A percentile compares a stretch with the other conserved stretches of the same genome.
These are phyloP conservation scores for Tachina fera DNA, from an alignment of 2,888 invertebrate genomes.

Conservation along the genomic window DNA sequence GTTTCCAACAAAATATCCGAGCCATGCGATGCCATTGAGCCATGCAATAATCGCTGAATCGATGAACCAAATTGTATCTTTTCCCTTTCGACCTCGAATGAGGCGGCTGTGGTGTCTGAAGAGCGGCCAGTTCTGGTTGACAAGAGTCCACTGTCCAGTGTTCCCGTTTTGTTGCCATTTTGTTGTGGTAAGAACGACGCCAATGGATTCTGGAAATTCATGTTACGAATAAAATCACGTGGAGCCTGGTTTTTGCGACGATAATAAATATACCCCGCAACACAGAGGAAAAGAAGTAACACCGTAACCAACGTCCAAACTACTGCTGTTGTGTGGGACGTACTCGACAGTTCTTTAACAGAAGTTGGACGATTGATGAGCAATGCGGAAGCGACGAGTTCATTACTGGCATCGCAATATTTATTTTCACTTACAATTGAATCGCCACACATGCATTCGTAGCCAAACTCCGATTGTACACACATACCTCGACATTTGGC, in stretches of 20 bases:
- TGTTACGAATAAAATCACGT: constrained; percentile 82
- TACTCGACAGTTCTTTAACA: background rate
- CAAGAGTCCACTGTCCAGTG: constrained; percentile 64
- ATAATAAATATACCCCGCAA: constrained; percentile 79
- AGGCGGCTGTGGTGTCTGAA: constrained; percentile 70
- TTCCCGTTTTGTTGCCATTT: constrained; percentile 51
- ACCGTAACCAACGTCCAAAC: constrained; percentile 69
- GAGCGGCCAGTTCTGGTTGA: constrained; percentile 63
- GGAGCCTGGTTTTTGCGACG: constrained; percentile 83
- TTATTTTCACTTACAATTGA: constrained; percentile 79
- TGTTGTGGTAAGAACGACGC: constrained; percentile 73
- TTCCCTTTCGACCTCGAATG: constrained; percentile 73
- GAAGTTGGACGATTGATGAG: constrained; percentile 23
- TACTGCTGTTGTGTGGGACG: constrained; percentile 65
- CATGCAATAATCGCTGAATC: constrained; percentile 76
- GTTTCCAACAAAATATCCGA: constrained; percentile 78
- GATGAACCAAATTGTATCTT: constrained; percentile 75
- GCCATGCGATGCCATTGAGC: constrained; percentile 71
- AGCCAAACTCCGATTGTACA: constrained; percentile 83
- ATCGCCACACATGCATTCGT: constrained; percentile 85
- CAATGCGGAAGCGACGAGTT: constrained; percentile 68
- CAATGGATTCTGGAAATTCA: constrained; percentile 83
- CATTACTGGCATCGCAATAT: constrained; percentile 78
- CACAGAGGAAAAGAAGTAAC: constrained; percentile 69
- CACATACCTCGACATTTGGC: constrained; percentile 86